Evolutionary conservation across 2,888 invertebrate species (phyloP).

Genomic region (Stenichneumon culpator): DNA sequence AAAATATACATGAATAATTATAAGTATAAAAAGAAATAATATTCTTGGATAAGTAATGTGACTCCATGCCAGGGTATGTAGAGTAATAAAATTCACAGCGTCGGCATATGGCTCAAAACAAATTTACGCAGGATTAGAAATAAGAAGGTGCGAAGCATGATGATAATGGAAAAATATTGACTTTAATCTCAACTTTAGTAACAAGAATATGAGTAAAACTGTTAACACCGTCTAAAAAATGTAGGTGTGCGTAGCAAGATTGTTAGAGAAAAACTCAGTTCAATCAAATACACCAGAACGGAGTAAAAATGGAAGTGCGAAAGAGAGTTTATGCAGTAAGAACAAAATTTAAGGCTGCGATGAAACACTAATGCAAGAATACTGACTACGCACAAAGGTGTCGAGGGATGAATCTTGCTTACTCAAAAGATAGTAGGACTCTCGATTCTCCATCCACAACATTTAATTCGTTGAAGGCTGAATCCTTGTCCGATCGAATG

Average conservation of each 20-base stretch:
- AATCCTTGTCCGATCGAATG: conserved; percentile 3
- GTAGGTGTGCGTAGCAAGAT: neutral
- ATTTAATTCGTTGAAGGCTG: neutral
- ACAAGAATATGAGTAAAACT: no score
- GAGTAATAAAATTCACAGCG: no score
- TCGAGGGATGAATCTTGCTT: neutral
- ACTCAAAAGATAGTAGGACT: neutral
- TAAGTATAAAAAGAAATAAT: no score
- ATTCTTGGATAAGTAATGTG: no score
- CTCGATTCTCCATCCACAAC: neutral
- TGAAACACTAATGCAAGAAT: neutral
- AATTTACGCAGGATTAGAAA: no score
- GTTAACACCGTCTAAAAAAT: neutral
- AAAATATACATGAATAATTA: neutral
- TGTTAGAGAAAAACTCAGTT: neutral
- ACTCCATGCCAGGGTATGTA: no score
- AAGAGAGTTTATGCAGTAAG: no score
- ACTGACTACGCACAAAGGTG: neutral
- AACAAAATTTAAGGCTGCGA: neutral
- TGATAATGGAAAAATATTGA: no score
- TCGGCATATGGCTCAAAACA: no score
- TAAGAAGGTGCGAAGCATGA: no score
- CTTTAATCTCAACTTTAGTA: no score
- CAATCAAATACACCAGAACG: neutral
- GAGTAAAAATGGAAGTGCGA: no score